A percentile compares a stretch with the other conserved stretches of the same genome.
phyloP scores from a whole-genome alignment of 1,140 invertebrate genomes.

The Formica exsecta region DNA sequence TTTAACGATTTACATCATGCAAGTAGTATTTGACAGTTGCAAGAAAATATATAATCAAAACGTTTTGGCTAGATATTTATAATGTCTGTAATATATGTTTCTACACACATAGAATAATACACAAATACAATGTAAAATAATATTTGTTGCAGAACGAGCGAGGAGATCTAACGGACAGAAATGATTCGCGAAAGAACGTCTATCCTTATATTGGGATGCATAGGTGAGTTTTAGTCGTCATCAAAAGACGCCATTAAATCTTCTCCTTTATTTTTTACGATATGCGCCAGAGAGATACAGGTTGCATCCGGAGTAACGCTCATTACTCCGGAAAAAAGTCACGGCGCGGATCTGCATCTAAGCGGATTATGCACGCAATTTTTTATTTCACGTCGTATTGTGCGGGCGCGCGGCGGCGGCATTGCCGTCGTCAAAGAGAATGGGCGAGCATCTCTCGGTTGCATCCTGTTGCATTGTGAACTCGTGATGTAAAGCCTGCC shows the following conservation, averaged over 20 bases:
- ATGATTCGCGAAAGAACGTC: slow-evolving; percentile 69
- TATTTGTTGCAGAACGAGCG: slow-evolving; percentile 68
- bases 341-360: neutral
- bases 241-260: neutral
- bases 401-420: neutral
- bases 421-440: slow-evolving; percentile 41
- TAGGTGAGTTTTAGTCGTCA: slow-evolving; percentile 62
- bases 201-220: slow-evolving; percentile 54
- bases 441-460: slow-evolving; percentile 16
- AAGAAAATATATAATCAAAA: too few species aligned
- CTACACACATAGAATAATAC: neutral
- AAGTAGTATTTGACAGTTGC: too few species aligned
- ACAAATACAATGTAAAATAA: neutral
- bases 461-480: slow-evolving; percentile 69
- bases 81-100: too few species aligned
- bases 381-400: slow-evolving; percentile 24
- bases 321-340: neutral
- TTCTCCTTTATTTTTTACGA: neutral
- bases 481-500: slow-evolving; percentile 63
- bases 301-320: neutral
- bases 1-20: too few species aligned
- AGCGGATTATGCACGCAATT: slow-evolving; percentile 10
- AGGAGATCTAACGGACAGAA: slow-evolving; percentile 68
- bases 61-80: too few species aligned
- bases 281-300: neutral